Percentiles rank a stretch among this genome's conserved stretches.
These are phyloP conservation scores for Villa cingulata DNA, from an alignment of 2,888 invertebrate species.

Conservation along the genomic window DNA sequence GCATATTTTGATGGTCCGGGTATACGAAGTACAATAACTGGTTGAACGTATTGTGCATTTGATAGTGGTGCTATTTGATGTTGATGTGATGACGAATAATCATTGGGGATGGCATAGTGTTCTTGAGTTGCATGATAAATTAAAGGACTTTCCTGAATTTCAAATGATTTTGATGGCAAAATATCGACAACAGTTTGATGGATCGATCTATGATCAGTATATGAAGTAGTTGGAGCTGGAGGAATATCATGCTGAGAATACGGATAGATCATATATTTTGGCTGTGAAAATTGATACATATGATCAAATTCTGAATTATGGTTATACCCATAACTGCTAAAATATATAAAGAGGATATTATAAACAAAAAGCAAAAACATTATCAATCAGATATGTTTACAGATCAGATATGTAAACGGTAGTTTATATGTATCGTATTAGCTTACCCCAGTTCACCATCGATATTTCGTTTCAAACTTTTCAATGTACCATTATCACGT, in stretches of 20 bases:
- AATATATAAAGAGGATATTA: no score
- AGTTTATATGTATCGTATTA: slow-evolving; percentile 30
- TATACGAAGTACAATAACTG: slow-evolving; percentile 32
- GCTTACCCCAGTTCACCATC: slow-evolving; percentile 61
- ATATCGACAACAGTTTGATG: slow-evolving; percentile 40
- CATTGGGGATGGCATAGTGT: neutral
- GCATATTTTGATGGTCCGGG: slow-evolving; percentile 36
- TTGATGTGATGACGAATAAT: slow-evolving; percentile 9
- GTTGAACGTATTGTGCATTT: slow-evolving; percentile 21
- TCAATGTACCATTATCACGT: slow-evolving; percentile 26
- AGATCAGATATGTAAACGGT: neutral
- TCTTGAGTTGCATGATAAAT: slow-evolving; percentile 5
- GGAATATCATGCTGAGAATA: slow-evolving; percentile 54
- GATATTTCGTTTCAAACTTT: slow-evolving; percentile 50
- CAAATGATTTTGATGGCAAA: slow-evolving; percentile 43
- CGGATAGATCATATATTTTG: slow-evolving; percentile 52
- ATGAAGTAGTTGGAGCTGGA: slow-evolving; percentile 22
- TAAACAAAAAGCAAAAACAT: no score
- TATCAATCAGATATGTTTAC: no score
- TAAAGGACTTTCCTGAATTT: slow-evolving; percentile 21
- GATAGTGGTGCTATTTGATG: slow-evolving; percentile 2
- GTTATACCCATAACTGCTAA: slow-evolving; percentile 30
- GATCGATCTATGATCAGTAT: neutral
- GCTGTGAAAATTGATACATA: slow-evolving; percentile 33
- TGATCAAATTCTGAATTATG: slow-evolving; percentile 16